Base-by-base conservation (phyloP, 37 sponge, comb jelly and placozoan genomes). In the Petrosia ficiformis region DNA sequence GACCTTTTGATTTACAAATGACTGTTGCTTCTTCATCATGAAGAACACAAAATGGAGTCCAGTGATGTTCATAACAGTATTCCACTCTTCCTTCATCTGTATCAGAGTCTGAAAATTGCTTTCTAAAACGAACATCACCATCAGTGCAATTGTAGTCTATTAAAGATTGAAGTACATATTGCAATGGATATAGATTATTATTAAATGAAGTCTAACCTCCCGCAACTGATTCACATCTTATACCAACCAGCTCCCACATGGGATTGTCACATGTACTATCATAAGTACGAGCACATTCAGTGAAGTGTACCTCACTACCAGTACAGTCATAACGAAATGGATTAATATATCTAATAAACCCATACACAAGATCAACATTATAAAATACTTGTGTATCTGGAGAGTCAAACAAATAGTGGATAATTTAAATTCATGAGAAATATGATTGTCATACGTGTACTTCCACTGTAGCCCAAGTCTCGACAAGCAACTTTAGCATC, bases 41-140 rank as follows among this genome's bases (percentile, higher is more conserved):
- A 26, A 61, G 63, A 8, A 5, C 6, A 61, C 63, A 61, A n/a
- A 61, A 61, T 61, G 63, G 26, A 8, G 63, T 26, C 63, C 63
- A 61, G 11, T 61, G 63, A 26, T 29, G 28, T 5, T 61, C 28
- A n/a, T 61, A 61, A 22, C 63, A 61, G n/a, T 61, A 61, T 29
- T 61, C 63, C 6, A 61, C 28, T 22, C 63, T 8, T 61, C 63
- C 63, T 61, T 61, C 63, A 61, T 8, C 6, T n/a, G 63, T 22
- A 48, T 48, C 54, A 14, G 14, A 19, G 54, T 14, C 54, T 48
- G n/a, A n/a, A n/a, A n/a, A n/a, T n/a, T n/a, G n/a, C n/a, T 14
- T 14, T 48, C 14, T 8, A 48, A 48, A 14, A 48, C 54, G 54
- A 48, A 14, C 54, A 48, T 8, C 14, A 8, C 54, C 54, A 48